Conservation (phyloP, 1,140 invertebrate species). For the Diorhabda elongata region DNA sequence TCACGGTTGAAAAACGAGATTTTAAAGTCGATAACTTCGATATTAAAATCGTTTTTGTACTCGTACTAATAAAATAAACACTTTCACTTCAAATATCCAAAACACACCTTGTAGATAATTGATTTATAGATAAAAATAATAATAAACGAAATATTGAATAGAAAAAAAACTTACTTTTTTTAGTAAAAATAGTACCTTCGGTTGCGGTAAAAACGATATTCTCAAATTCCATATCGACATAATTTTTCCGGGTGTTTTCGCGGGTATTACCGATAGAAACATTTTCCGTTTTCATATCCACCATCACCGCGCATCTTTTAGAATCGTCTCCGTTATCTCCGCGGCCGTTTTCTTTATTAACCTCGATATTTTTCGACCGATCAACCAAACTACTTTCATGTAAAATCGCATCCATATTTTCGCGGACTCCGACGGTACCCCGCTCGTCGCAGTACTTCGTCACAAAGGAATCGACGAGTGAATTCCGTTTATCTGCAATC, state of each 20-base stretch:
- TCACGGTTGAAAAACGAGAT: too few species aligned
- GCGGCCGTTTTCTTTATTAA: neutral
- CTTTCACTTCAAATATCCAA: too few species aligned
- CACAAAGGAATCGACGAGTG: constrained; percentile 1
- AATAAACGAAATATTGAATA: too few species aligned
- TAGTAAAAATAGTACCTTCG: constrained; percentile 53
- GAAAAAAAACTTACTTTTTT: constrained; percentile 56
- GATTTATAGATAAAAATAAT: too few species aligned
- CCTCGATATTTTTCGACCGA: neutral
- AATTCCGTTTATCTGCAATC: constrained; percentile 14
- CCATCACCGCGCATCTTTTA: neutral
- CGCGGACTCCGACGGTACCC: neutral
- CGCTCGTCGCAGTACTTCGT: too few species aligned
- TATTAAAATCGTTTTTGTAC: too few species aligned
- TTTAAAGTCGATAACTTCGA: too few species aligned
- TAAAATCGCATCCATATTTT: constrained; percentile 9
- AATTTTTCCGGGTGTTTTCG: constrained; percentile 46
- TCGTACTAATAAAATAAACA: too few species aligned
- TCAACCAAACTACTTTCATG: constrained; percentile 10
- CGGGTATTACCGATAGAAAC: neutral
- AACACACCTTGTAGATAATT: too few species aligned
- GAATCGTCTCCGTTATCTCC: neutral
- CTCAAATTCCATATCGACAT: constrained; percentile 67
- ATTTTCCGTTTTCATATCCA: constrained; percentile 5
- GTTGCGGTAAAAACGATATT: constrained; percentile 66